Base-by-base conservation (phyloP, 30 jellyfish, hydroid and myxozoan genomes). In the Chironex yamaguchii region DNA sequence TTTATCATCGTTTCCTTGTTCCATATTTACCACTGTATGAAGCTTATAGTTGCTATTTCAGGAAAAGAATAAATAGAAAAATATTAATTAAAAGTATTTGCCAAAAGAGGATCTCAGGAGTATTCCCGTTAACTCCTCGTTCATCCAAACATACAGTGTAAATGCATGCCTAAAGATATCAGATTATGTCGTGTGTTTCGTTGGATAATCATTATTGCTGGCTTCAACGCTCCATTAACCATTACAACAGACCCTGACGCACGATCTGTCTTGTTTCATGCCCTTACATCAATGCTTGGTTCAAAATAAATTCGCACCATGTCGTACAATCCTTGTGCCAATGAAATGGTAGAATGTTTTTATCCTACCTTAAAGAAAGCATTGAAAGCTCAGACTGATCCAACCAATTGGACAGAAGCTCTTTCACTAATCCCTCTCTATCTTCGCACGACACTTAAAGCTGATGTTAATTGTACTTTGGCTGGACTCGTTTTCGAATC, bases 11-110 rank as follows among this genome's bases (percentile, higher is more conserved):
- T 84, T 53, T 17, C 81, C 79, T 67, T 69, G 84, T 67, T 88
- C 97, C 1, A 88, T 94, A 51, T 88, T 88, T 30, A 88, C 97
- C 2, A 88, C 69, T 42, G 97, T 88, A 74, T 88, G 97, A 2
- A 88, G 67, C 24, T 49, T 68, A 68, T 32, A 88, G 42, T 90
- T 87, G 33, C 97, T 88, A 49, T n/a, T n/a, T n/a, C n/a, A n/a
- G n/a, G n/a, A n/a, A n/a, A n/a, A n/a, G n/a, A n/a, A n/a, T n/a
- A n/a, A n/a, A n/a, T n/a, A n/a, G n/a, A n/a, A n/a, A n/a, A n/a
- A n/a, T n/a, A n/a, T n/a, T n/a, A n/a, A n/a, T n/a, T n/a, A n/a
- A n/a, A n/a, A n/a, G n/a, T n/a, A n/a, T n/a, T n/a, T n/a, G n/a
- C n/a, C n/a, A n/a, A n/a, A 78, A 81, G 34, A 1, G 27, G 21